phyloP scores from a whole-genome alignment of 2,113 vertebrate genomes.

The Stigmatopora nigra region DNA sequence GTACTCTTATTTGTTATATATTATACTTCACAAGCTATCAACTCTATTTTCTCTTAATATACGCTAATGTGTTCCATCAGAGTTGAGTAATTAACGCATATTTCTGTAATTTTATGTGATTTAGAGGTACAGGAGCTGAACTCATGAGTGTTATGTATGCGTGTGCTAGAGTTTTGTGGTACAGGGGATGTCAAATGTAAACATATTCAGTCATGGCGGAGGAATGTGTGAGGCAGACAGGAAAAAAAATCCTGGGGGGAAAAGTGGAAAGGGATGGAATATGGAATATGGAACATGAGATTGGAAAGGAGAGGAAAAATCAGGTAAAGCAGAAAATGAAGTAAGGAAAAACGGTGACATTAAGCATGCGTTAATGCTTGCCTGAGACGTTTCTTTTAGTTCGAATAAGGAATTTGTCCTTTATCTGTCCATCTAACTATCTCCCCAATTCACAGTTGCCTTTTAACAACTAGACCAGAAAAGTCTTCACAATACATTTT shows the following conservation, averaged over 20 bases:
- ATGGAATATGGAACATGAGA: slow-evolving; percentile 25
- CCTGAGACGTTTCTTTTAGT: too few relatives aligned
- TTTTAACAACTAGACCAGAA: too few relatives aligned
- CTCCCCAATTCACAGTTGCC: too few relatives aligned
- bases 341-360: slow-evolving; percentile 16
- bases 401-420: too few relatives aligned
- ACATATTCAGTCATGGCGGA: slow-evolving; percentile 61
- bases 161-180: slow-evolving; percentile 15
- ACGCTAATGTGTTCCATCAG: neutral
- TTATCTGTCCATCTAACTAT: too few relatives aligned
- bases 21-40: neutral
- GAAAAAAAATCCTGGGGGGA: slow-evolving; percentile 35
- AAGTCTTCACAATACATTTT: too few relatives aligned
- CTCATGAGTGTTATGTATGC: slow-evolving; percentile 22
- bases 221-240: slow-evolving; percentile 62
- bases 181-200: slow-evolving; percentile 59
- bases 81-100: neutral
- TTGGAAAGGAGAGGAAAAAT: slow-evolving; percentile 22
- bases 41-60: neutral
- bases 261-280: slow-evolving; percentile 25
- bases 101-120: slow-evolving; percentile 12
- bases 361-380: slow-evolving; percentile 3
- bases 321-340: slow-evolving; percentile 5
- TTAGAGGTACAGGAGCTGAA: slow-evolving; percentile 4
- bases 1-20: neutral